Percentiles rank a stretch among this genome's conserved stretches.
Evolutionary conservation across 2,113 vertebrate species (phyloP).

Genomic region (Archilochus colubris): DNA sequence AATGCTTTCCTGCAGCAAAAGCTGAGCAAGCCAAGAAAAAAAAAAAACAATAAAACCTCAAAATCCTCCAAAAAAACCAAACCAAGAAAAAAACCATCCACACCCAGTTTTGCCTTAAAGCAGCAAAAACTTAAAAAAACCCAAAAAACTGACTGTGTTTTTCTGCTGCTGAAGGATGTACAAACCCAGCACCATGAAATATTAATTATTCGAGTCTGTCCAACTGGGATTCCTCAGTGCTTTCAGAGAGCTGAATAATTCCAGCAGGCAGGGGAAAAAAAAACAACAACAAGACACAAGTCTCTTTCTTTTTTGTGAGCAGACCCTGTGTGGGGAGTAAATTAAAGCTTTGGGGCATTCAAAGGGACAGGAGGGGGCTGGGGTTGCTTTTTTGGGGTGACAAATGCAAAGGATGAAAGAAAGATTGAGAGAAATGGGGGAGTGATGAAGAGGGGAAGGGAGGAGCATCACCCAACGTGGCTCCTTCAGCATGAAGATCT

Average conservation of each 20-base stretch:
- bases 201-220: constrained; percentile 51
- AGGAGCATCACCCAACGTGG: not conserved
- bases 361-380: not conserved
- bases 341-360: not conserved
- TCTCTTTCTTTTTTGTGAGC: not conserved
- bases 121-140: not conserved
- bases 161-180: not conserved
- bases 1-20: not conserved
- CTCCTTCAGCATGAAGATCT: not conserved
- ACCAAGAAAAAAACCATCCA: not conserved
- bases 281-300: not conserved
- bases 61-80: not conserved
- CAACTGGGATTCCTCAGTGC: constrained; percentile 2
- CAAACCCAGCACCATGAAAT: constrained; percentile 56
- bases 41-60: not conserved
- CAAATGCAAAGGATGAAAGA: not conserved
- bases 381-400: not conserved
- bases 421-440: rapidly evolving
- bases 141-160: not conserved
- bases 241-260: constrained; percentile 9
- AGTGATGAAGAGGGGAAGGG: not conserved
- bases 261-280: not conserved
- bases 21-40: not conserved
- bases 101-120: constrained; percentile 14
- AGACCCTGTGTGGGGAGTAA: not conserved